Base-by-base conservation (phyloP, 1,140 invertebrate species). In the Aphelinus atriplicis region DNA sequence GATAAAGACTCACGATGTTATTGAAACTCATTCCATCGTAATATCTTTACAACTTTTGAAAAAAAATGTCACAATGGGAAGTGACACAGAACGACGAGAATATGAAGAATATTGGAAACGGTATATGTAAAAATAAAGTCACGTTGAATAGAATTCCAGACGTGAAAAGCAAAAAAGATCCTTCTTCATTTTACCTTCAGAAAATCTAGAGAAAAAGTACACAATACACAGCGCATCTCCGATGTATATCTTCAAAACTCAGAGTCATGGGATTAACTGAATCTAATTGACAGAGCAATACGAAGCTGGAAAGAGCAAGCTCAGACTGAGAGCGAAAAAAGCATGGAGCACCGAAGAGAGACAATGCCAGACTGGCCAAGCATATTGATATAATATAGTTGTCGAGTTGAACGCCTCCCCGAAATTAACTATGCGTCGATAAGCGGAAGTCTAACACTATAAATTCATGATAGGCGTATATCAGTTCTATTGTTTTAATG, bases 401-500 rank as follows among this genome's bases (percentile, higher is more conserved):
- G 26, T 26, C 45, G 53, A 64, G n/a, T 72, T 3, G 51, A 64
- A 71, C 50, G 67, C 42, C 58, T 61, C 58, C 57, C 58, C n/a
- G 55, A 70, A 69, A 45, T 50, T 43, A 7, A 7, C 47, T 43
- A 7, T 43, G 4, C 43, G 1, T 2, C 46, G 48, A 53, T 10
- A 53, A 63, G 47, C 71, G 63, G 65, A 74, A 74, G 72, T 26
- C n/a, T 50, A 68, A 68, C n/a, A 47, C 43, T 62, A 74, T 68
- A 62, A 55, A 53, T 74, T 55, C 42, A 63, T 45, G 48, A 73
- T n/a, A 50, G 1, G 9, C 64, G 42, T 45, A 50, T 51, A 51
- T 9, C 61, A 5, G 58, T 5, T 57, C 3, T 63, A 63, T 60
- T 73, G 61, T 74, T 68, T 45, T 62, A 2, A 60, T 60, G 10